A percentile compares a stretch with the other conserved stretches of the same genome.
Evolutionary conservation across 2,797 vertebrate species (phyloP).

Genomic region (Kryptopterus vitreolus): DNA sequence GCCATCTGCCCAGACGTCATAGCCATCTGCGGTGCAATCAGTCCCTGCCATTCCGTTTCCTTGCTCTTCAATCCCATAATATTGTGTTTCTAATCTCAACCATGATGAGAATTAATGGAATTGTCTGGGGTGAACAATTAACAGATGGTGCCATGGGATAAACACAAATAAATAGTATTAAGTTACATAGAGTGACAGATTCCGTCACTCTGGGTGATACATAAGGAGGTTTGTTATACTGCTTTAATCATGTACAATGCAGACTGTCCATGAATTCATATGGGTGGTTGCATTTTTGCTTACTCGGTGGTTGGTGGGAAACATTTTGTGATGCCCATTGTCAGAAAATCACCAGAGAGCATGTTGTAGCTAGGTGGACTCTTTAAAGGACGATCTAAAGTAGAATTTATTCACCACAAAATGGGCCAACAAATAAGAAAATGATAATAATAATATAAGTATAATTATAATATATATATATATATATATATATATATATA

Average conservation of each 20-base stretch:
- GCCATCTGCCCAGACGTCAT: conserved; percentile 73
- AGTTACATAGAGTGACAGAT: conserved; percentile 63
- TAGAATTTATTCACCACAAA: neutral
- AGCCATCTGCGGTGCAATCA: conserved; percentile 74
- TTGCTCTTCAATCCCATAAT: conserved; percentile 62
- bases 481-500: too few species aligned
- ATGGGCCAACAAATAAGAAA: neutral
- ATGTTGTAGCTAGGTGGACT: neutral
- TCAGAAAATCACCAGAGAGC: neutral
- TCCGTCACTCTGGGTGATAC: conserved; percentile 60
- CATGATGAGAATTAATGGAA: conserved; percentile 73
- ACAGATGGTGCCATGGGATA: conserved; percentile 71
- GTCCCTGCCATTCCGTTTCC: conserved; percentile 56
- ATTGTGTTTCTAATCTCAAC: conserved; percentile 70
- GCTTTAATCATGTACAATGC: neutral
- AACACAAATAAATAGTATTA: conserved; percentile 71
- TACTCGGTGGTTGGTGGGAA: neutral
- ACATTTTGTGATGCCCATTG: neutral
- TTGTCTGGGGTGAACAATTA: conserved; percentile 70
- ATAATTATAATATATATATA: too few species aligned
- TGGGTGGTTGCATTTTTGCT: neutral
- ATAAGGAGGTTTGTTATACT: conserved; percentile 48
- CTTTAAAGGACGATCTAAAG: neutral
- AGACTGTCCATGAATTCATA: conserved; percentile 16
- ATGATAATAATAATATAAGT: neutral